Evolutionary conservation across 2,797 vertebrate species (phyloP).

Genomic region (Pantherophis alleghaniensis): DNA sequence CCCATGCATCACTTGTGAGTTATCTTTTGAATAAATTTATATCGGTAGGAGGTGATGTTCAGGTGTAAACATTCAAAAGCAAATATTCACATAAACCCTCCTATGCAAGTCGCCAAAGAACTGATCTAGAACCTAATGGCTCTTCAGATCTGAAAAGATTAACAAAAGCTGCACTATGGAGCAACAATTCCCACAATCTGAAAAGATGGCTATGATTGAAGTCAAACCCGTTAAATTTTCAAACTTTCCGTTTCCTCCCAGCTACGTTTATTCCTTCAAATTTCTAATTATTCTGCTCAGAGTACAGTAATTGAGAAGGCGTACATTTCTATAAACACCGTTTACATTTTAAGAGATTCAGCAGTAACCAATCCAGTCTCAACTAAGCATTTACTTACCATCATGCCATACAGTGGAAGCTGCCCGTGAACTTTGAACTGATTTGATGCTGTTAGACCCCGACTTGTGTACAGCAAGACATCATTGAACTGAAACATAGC

Average conservation of each 20-base stretch:
- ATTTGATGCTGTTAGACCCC: constrained; percentile 90
- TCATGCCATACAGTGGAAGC: constrained; percentile 90
- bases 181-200: neutral
- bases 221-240: neutral
- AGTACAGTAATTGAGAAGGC: neutral
- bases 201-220: neutral
- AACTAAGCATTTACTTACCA: constrained; percentile 76
- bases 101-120: neutral
- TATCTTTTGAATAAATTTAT: neutral
- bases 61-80: neutral
- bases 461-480: constrained; percentile 90
- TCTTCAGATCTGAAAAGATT: neutral
- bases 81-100: neutral
- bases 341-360: neutral
- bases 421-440: constrained; percentile 97
- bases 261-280: neutral
- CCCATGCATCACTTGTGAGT: neutral
- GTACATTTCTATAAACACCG: neutral
- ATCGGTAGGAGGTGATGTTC: neutral
- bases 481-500: constrained; percentile 86
- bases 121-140: neutral
- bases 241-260: neutral
- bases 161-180: neutral
- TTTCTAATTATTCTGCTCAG: neutral
- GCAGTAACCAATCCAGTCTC: neutral